Conservation (phyloP, 2,888 invertebrate species). For the Dicycla oo region DNA sequence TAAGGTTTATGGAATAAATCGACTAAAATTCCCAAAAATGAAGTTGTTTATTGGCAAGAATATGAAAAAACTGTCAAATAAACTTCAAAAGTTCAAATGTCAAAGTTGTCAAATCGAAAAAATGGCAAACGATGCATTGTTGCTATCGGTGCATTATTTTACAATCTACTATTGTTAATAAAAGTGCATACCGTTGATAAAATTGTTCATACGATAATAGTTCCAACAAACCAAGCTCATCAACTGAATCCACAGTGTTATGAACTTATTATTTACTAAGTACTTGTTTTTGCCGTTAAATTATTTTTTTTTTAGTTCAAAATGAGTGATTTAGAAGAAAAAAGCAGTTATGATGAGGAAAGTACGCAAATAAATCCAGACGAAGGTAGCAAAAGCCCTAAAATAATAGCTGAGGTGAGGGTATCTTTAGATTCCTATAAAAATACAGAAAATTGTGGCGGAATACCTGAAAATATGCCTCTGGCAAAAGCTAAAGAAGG, state of each 20-base stretch:
- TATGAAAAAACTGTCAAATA: conserved; percentile 13
- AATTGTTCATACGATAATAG: background rate
- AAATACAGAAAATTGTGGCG: background rate
- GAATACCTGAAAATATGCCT: background rate
- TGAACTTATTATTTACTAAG: background rate
- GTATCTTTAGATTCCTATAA: background rate
- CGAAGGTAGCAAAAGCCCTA: background rate
- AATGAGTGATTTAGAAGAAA: conserved; percentile 51
- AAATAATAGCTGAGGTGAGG: conserved; percentile 2
- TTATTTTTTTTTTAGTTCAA: conserved; percentile 3
- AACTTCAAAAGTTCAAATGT: conserved; percentile 21
- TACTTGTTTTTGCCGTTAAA: conserved; percentile 6
- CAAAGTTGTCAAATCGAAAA: conserved; percentile 30
- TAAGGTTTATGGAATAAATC: background rate
- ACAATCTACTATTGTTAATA: background rate
- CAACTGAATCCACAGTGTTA: background rate
- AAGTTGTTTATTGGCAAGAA: too few species aligned
- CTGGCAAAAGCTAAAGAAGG: background rate
- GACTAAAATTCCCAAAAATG: background rate
- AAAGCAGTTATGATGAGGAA: conserved; percentile 28
- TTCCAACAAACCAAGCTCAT: background rate
- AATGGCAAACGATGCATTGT: conserved; percentile 45
- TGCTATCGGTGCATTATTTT: conserved; percentile 35
- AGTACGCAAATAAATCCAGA: background rate
- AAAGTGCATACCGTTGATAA: background rate